Evolutionary conservation across 2,113 vertebrate species (phyloP).

Genomic region (Columbina picui): DNA sequence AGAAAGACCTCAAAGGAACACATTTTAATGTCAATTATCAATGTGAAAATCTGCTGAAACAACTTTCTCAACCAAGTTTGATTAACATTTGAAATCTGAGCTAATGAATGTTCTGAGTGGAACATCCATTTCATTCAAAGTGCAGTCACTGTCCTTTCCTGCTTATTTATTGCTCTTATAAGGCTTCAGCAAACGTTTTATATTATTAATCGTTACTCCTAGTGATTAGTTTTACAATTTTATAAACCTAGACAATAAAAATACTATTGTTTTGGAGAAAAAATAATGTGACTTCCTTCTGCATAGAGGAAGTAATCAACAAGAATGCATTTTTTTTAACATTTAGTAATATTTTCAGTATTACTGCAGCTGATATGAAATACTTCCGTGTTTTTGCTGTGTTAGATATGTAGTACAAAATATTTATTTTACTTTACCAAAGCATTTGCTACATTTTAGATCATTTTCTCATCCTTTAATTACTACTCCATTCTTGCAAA

Average conservation of each 20-base stretch:
- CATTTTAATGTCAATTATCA: not conserved
- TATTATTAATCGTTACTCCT: not conserved
- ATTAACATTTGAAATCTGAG: not conserved
- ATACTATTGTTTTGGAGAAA: not conserved
- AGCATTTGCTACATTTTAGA: not conserved
- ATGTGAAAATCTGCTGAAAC: not conserved
- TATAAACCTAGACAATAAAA: not conserved
- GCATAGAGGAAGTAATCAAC: not conserved
- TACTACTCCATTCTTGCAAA: not conserved
- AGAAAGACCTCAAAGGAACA: not conserved
- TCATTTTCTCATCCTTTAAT: not conserved
- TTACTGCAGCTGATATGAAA: not conserved
- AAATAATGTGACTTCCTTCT: not conserved
- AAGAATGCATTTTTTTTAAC: not conserved
- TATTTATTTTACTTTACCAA: not conserved
- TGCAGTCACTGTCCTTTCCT: not conserved
- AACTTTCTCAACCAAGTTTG: not conserved
- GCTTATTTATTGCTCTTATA: not conserved
- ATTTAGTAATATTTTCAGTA: not conserved
- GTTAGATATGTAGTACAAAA: not conserved
- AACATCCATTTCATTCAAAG: rapidly evolving
- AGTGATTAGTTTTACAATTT: not conserved
- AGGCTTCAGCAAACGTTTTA: not conserved
- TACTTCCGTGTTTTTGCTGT: not conserved
- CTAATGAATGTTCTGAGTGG: not conserved